These are phyloP conservation scores for Achroia grisella DNA, from an alignment of 1,140 invertebrate species.

Conservation along the genomic window DNA sequence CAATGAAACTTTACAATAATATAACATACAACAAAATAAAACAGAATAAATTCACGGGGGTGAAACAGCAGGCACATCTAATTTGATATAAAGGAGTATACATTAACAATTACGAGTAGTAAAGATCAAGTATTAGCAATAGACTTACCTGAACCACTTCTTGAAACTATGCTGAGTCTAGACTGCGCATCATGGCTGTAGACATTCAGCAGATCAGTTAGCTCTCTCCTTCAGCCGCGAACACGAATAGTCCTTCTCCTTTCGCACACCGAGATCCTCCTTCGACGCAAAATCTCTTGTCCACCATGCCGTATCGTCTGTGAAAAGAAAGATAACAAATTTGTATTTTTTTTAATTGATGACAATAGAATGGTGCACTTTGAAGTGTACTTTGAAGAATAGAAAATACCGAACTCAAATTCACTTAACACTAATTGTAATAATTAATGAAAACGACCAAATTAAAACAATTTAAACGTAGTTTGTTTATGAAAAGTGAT, in stretches of 20 bases:
- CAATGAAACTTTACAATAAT: too few relatives aligned
- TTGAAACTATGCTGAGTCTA: conserved; percentile 51
- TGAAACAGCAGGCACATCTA: too few relatives aligned
- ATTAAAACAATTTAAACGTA: neutral
- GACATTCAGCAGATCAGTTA: conserved; percentile 80
- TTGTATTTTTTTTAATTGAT: too few relatives aligned
- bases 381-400: too few relatives aligned
- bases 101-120: too few relatives aligned
- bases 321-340: conserved; percentile 2
- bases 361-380: too few relatives aligned
- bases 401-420: too few relatives aligned
- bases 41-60: too few relatives aligned
- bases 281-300: conserved; percentile 91
- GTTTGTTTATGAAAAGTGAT: neutral
- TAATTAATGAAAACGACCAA: neutral
- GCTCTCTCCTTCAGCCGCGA: conserved; percentile 83
- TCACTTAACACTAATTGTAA: neutral
- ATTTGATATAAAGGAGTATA: too few relatives aligned
- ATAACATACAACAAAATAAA: too few relatives aligned
- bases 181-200: conserved; percentile 73
- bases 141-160: conserved; percentile 51
- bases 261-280: conserved; percentile 89
- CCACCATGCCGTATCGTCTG: conserved; percentile 88
- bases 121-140: too few relatives aligned
- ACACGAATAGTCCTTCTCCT: conserved; percentile 85